phyloP scores from a whole-genome alignment of 2,113 vertebrate species.

The Ciconia boyciana region DNA sequence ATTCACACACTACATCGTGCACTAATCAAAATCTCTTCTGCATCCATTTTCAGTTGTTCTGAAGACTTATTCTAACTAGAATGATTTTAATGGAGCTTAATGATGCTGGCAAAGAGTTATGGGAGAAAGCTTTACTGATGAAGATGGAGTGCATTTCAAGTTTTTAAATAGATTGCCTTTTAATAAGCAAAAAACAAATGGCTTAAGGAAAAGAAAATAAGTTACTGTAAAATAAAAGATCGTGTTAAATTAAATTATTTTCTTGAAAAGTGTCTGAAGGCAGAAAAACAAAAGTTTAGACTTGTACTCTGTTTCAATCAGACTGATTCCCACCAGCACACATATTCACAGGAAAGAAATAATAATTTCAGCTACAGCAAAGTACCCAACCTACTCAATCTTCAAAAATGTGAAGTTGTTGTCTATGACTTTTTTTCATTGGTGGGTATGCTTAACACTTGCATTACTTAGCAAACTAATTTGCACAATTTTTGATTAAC shows the following conservation, averaged over 20 bases:
- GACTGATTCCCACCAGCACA: not conserved
- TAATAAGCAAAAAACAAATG: slow-evolving; percentile 52
- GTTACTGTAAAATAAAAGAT: slow-evolving; percentile 19
- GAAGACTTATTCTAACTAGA: slow-evolving; percentile 34
- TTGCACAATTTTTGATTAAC: not conserved
- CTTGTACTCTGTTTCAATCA: not conserved
- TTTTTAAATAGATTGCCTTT: slow-evolving; percentile 49
- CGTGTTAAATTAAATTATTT: not conserved
- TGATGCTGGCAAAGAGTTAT: slow-evolving; percentile 11
- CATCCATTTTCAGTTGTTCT: slow-evolving; percentile 11
- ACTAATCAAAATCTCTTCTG: not conserved
- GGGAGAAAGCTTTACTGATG: slow-evolving; percentile 5
- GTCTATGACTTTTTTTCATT: not conserved
- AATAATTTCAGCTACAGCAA: not conserved
- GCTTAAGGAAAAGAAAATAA: slow-evolving; percentile 12
- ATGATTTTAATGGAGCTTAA: slow-evolving; percentile 49
- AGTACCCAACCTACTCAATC: not conserved
- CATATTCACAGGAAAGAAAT: not conserved
- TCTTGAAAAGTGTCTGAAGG: slow-evolving; percentile 33
- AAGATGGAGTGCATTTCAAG: slow-evolving; percentile 15
- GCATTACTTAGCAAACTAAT: not conserved
- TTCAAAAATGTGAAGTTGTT: not conserved
- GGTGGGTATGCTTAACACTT: not conserved
- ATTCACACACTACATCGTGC: not conserved
- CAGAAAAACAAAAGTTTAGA: not conserved